Percentiles rank a stretch among this genome's conserved stretches.
phyloP scores from a whole-genome alignment of 1,140 invertebrate genomes.

The Brachionus rotundiformis region DNA sequence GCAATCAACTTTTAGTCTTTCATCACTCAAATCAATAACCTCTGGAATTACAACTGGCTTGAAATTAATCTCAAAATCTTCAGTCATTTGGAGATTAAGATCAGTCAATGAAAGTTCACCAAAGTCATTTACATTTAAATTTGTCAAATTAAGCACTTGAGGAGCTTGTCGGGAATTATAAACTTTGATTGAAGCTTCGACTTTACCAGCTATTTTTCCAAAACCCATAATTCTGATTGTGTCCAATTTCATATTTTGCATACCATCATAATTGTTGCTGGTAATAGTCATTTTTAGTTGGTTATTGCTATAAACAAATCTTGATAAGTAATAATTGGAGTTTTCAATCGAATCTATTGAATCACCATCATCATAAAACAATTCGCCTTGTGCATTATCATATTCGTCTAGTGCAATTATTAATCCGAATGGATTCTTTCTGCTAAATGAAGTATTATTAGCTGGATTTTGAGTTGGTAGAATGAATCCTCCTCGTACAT shows the following conservation, averaged over 20 bases:
- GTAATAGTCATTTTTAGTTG: constrained; percentile 46
- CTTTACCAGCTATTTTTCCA: background rate
- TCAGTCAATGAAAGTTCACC: constrained; percentile 7
- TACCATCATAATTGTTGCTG: background rate
- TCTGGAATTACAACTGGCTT: constrained; percentile 16
- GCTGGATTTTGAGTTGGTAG: constrained; percentile 59
- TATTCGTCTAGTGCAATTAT: constrained; percentile 51
- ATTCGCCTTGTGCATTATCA: constrained; percentile 50
- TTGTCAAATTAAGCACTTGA: constrained; percentile 33
- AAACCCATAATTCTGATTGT: constrained; percentile 33
- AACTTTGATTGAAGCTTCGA: background rate
- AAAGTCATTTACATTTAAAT: constrained; percentile 31
- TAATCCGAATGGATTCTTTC: constrained; percentile 52
- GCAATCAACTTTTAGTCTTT: constrained; percentile 38
- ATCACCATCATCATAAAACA: constrained; percentile 54
- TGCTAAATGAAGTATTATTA: constrained; percentile 54
- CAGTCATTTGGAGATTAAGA: background rate
- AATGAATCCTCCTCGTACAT: constrained; percentile 62
- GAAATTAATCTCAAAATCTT: constrained; percentile 50
- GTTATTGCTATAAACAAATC: constrained; percentile 15
- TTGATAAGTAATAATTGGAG: constrained; percentile 30
- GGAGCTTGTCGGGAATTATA: background rate
- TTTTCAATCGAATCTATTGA: constrained; percentile 46
- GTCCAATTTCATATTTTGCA: constrained; percentile 43
- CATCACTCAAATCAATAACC: constrained; percentile 35